phyloP scores from a whole-genome alignment of 2,797 vertebrate genomes.

The Hyperoplus lanceolatus region DNA sequence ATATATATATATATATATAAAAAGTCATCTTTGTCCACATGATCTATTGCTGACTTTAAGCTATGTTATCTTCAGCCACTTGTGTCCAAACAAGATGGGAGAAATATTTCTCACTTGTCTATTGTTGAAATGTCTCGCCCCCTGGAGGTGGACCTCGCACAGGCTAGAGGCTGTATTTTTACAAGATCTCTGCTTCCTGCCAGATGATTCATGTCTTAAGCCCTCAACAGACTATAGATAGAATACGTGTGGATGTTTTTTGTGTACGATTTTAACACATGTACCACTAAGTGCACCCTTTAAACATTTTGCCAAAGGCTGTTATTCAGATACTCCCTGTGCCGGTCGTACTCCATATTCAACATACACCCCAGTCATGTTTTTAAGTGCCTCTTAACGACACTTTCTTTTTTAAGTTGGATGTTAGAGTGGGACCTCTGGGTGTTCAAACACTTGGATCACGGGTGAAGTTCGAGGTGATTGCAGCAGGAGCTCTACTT shows the following conservation, averaged over 20 bases:
- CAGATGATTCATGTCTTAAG: slow-evolving; percentile 22
- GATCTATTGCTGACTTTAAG: slow-evolving; percentile 59
- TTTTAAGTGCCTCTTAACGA: slow-evolving; percentile 24
- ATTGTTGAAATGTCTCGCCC: background rate
- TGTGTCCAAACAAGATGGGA: slow-evolving; percentile 39
- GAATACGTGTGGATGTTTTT: background rate
- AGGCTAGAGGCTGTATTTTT: background rate
- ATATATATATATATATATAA: too few relatives aligned
- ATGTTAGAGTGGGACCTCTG: slow-evolving; percentile 14
- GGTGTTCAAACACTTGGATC: slow-evolving; percentile 25
- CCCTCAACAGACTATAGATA: background rate
- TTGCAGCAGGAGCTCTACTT: slow-evolving; percentile 19
- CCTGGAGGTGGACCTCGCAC: slow-evolving; percentile 2
- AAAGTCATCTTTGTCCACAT: slow-evolving; percentile 35
- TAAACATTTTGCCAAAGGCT: slow-evolving; percentile 25
- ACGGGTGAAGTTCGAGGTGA: slow-evolving; percentile 56
- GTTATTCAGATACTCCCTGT: slow-evolving; percentile 15
- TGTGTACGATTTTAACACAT: background rate
- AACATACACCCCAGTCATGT: background rate
- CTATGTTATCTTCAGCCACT: slow-evolving; percentile 38
- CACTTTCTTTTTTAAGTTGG: slow-evolving; percentile 30
- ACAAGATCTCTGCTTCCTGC: slow-evolving; percentile 7
- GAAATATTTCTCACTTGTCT: slow-evolving; percentile 31
- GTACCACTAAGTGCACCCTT: slow-evolving; percentile 20
- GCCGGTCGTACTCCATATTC: slow-evolving; percentile 10